Evolutionary conservation across 1,140 invertebrate species (phyloP).

Genomic region (Nasonia giraulti): DNA sequence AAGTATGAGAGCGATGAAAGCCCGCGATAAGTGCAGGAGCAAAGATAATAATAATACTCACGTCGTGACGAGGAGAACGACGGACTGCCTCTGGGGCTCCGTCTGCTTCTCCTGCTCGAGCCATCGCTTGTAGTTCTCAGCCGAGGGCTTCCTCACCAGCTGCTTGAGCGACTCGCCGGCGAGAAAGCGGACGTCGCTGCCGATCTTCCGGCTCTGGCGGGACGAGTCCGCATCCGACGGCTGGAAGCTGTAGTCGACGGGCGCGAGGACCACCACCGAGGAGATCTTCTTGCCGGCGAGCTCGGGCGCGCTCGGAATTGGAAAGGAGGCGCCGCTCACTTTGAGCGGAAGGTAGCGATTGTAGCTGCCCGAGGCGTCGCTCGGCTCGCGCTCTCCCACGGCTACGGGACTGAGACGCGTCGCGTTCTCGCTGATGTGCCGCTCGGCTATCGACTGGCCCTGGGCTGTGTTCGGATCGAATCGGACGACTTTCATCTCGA

Average conservation of each 20-base stretch:
- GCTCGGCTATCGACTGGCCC: constrained; percentile 81
- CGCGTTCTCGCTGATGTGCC: constrained; percentile 83
- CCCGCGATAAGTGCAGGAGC: background rate
- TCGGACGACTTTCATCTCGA: constrained; percentile 89
- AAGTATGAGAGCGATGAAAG: constrained; percentile 56
- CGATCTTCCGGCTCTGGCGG: constrained; percentile 63
- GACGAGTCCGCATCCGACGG: constrained; percentile 58
- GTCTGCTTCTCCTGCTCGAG: constrained; percentile 84
- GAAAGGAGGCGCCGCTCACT: constrained; percentile 88
- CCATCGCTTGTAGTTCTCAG: constrained; percentile 87
- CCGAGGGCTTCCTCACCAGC: constrained; percentile 82
- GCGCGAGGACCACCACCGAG: constrained; percentile 87
- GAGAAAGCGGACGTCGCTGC: constrained; percentile 71
- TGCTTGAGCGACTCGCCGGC: constrained; percentile 83
- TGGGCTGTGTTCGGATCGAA: constrained; percentile 84
- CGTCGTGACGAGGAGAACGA: constrained; percentile 86
- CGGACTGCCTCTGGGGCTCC: constrained; percentile 82
- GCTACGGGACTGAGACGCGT: constrained; percentile 84
- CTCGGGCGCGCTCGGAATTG: constrained; percentile 84
- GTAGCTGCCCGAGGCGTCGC: constrained; percentile 78
- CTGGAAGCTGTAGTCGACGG: constrained; percentile 81
- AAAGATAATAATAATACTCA: constrained; percentile 73
- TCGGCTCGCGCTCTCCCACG: constrained; percentile 73
- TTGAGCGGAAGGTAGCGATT: constrained; percentile 88
- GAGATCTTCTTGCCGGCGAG: constrained; percentile 83